Conservation (phyloP, 2,113 vertebrate genomes). For the Anarhynchus alexandrinus region DNA sequence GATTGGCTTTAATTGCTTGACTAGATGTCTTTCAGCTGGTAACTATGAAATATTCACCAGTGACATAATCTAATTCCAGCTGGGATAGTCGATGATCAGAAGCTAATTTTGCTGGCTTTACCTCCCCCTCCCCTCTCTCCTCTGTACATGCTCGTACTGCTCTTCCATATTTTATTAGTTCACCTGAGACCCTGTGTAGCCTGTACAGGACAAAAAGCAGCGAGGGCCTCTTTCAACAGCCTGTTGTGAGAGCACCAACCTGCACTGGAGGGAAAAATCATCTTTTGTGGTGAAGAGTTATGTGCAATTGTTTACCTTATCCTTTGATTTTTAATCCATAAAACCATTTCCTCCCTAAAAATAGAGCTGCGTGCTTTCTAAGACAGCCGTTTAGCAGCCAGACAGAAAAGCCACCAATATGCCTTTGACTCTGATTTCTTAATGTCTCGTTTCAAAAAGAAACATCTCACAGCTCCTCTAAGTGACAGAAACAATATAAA, state of each 20-base stretch:
- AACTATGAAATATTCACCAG: constrained; percentile 20
- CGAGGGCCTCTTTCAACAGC: neutral
- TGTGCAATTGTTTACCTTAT: constrained; percentile 9
- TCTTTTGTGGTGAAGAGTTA: fast-evolving
- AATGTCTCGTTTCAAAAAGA: neutral
- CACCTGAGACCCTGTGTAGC: neutral
- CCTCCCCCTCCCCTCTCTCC: neutral
- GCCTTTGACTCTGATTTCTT: constrained; percentile 3
- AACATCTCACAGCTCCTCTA: neutral
- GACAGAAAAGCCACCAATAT: neutral
- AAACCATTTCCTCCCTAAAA: neutral
- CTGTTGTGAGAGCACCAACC: neutral
- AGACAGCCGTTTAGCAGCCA: neutral
- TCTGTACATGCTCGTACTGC: neutral
- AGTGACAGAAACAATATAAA: neutral
- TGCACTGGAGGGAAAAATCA: neutral
- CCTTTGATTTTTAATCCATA: constrained; percentile 27
- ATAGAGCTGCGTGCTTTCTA: neutral
- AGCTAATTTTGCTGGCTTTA: neutral
- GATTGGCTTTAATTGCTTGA: constrained; percentile 32
- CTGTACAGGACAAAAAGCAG: neutral
- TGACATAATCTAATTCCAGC: constrained; percentile 3
- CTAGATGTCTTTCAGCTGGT: constrained; percentile 25
- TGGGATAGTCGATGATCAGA: neutral
- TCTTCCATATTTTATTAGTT: neutral